phyloP scores from a whole-genome alignment of 2,113 vertebrate species.

The Pollachius pollachius region DNA sequence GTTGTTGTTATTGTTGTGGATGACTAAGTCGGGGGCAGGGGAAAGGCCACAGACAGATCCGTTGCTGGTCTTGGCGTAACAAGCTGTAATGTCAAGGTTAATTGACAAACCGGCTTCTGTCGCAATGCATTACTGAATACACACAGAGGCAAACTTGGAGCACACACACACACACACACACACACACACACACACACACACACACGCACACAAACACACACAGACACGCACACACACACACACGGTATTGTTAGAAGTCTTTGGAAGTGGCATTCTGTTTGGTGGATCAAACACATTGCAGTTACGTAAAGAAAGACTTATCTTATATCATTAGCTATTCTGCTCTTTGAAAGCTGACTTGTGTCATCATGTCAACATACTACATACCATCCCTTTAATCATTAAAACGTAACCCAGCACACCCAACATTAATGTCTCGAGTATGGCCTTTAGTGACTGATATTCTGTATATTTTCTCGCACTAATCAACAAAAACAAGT shows the following conservation, averaged over 20 bases:
- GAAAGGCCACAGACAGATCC: constrained; percentile 24
- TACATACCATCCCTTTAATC: not conserved
- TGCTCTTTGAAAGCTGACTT: not conserved
- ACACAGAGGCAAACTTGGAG: constrained; percentile 23
- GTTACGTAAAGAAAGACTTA: not conserved
- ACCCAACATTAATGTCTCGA: too few species aligned
- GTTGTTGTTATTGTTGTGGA: too few species aligned
- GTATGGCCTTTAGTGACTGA: not conserved
- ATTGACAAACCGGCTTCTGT: constrained; percentile 71
- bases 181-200: constrained; percentile 38
- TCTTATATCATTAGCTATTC: not conserved
- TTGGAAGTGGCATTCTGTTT: not conserved
- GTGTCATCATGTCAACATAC: not conserved
- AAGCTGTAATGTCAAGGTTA: constrained; percentile 69
- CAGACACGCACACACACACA: not conserved
- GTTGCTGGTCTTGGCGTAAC: constrained; percentile 53
- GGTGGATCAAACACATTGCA: not conserved
- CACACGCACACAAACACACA: constrained; percentile 13
- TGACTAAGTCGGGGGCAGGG: not conserved
- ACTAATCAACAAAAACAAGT: too few species aligned
- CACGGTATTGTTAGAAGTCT: constrained; percentile 19
- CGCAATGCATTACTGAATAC: constrained; percentile 53
- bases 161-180: constrained; percentile 46
- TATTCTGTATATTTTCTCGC: too few species aligned
- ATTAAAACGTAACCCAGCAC: too few species aligned